Evolutionary conservation across 2,888 invertebrate species (phyloP).

Genomic region (Eristalis pertinax): DNA sequence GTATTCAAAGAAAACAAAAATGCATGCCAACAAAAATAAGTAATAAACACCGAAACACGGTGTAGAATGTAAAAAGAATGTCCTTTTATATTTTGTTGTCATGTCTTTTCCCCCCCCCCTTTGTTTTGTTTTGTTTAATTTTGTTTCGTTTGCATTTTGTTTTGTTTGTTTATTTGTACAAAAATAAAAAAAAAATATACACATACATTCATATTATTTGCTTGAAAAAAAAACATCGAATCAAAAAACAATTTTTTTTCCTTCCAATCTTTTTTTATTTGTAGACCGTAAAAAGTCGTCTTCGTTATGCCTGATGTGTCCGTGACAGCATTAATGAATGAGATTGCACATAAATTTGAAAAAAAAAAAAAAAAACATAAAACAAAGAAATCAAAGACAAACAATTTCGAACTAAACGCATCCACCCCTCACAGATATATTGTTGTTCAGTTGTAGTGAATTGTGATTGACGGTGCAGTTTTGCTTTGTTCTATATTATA

Average conservation of each 20-base stretch:
- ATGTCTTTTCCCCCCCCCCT: not conserved
- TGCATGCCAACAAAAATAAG: slow-evolving; percentile 17
- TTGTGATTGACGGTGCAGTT: slow-evolving; percentile 55
- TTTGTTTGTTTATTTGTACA: slow-evolving; percentile 68
- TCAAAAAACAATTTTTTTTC: slow-evolving; percentile 45
- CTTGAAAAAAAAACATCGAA: slow-evolving; percentile 28
- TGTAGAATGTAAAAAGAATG: not conserved
- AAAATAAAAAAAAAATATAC: slow-evolving; percentile 35
- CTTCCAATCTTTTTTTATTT: slow-evolving; percentile 73
- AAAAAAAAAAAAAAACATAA: slow-evolving; percentile 18
- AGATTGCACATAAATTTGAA: slow-evolving; percentile 41
- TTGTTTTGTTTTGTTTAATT: slow-evolving; percentile 5
- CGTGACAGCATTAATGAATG: slow-evolving; percentile 69
- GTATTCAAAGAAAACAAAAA: slow-evolving; percentile 29
- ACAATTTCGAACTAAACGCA: not conserved
- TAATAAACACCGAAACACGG: not conserved
- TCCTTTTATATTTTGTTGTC: not conserved
- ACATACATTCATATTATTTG: slow-evolving; percentile 16
- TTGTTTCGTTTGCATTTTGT: slow-evolving; percentile 57
- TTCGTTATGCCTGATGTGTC: slow-evolving; percentile 74
- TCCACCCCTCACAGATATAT: slow-evolving; percentile 52
- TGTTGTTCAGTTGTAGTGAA: slow-evolving; percentile 67
- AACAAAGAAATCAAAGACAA: slow-evolving; percentile 27
- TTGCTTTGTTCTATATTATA: slow-evolving; percentile 40
- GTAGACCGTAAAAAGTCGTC: slow-evolving; percentile 79